Base-by-base conservation (phyloP, 1,140 invertebrate genomes). In the Spodoptera frugiperda region DNA sequence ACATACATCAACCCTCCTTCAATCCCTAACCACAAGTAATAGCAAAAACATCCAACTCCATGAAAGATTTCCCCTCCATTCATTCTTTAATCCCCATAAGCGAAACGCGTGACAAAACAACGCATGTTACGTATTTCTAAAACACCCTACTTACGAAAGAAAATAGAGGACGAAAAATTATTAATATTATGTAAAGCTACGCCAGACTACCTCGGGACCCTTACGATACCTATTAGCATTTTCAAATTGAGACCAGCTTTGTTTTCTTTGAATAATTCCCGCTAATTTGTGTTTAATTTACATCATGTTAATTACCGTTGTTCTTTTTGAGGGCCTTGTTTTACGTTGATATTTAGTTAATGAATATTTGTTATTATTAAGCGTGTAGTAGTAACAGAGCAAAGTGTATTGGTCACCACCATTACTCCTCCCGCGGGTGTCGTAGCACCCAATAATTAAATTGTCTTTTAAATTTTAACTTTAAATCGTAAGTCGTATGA, bases 211-310 rank as follows among this genome's bases (percentile, higher is more conserved):
- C 30, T 8, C 17, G n/a, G 33, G 12, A 17, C n/a, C 68, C 68
- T 10, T 49, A 25, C 15, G 46, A 67, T 25, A 48, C n/a, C 51
- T 48, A 72, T 72, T 72, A 55, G 68, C 30, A 71, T 71, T 21
- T 30, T 44, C 15, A 71, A 71, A 71, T 57, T 46, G 48, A 53
- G 17, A 12, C n/a, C 15, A 15, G 30, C 39, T 33, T 67, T 49
- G 19, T 68, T 68, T 30, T n/a, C 46, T 68, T 51, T 68, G 65
- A 68, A 68, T 51, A 68, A 51, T 68, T 68, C 8, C 19, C 11
- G 15, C 12, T 51, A 68, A 55, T 71, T 71, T 71, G 14, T 33
- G 19, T 5, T 11, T 21, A 68, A 68, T 53, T 68, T 51, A 53
- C 49, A 51, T 53, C 48, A 51, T 49, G 65, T 6, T 68, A 53